Base-by-base conservation (phyloP, 2,888 invertebrate genomes). In the Archips xylosteana region DNA sequence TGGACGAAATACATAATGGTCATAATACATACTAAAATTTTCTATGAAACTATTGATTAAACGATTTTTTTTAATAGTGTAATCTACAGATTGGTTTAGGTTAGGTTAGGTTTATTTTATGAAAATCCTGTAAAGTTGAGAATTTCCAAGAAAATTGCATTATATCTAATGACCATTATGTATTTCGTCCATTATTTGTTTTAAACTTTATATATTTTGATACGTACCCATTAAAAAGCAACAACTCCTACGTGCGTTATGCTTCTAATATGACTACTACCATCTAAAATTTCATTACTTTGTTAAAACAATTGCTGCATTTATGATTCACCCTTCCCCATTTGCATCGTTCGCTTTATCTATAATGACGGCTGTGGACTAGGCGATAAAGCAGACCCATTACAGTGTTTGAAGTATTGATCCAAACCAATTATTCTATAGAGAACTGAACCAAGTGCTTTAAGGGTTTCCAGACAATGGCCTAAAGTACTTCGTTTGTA, bases 331-430 rank as follows among this genome's bases (percentile, higher is more conserved):
- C 54, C 70, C 34, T 34, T 57, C 63, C 45, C 63, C 64, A 59
- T 65, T 65, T 47, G 65, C 65, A 65, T 60, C 34, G 66, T 54
- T 67, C 60, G 45, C 36, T 68, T 49, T 71, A 42, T 61, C 51
- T 45, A 61, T 71, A 71, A 71, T 71, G 45, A 71, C 36, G 66
- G 66, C 45, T 61, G 59, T 59, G 36, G 60, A 71, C 61, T 66
- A 54, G 15, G 45, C 60, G 42, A 66, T 71, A 62, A 67, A 66
- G 66, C 54, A 54, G 62, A 23, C 62, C 67, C 47, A 72, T 72
- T 67, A 72, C 54, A 67, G 67, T 72, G 67, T 72, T 72, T 62
- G 72, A 67, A 67, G 67, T 72, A 72, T 72, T 67, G 72, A 72
- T 72, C 67, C 54, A 42, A 51, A 51, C 66, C 72, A 72, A 67